Evolutionary conservation across 1,140 invertebrate species (phyloP).

Genomic region (Apis mellifera): DNA sequence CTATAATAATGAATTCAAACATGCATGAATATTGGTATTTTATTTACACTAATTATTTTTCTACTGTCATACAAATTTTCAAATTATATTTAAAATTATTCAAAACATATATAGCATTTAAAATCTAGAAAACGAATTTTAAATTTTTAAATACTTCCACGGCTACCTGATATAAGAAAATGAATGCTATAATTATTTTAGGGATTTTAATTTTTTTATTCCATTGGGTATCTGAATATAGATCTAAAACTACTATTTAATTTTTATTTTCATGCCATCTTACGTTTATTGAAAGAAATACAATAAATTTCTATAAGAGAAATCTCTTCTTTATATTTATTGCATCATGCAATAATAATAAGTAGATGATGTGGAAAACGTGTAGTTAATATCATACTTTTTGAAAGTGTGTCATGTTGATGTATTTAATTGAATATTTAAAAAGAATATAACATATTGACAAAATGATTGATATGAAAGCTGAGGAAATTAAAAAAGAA

Average conservation of each 20-base stretch:
- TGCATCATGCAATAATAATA: not conserved
- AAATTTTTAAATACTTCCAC: no score
- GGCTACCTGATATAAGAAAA: no score
- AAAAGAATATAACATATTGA: not conserved
- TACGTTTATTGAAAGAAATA: not conserved
- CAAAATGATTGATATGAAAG: constrained; percentile 63
- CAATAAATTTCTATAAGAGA: no score
- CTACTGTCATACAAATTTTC: no score
- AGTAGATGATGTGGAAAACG: not conserved
- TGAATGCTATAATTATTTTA: not conserved
- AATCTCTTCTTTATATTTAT: not conserved
- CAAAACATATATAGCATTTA: no score
- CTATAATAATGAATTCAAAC: no score
- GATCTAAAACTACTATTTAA: not conserved
- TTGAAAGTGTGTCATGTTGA: constrained; percentile 34
- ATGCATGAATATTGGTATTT: no score
- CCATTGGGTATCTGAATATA: not conserved
- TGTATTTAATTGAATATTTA: not conserved
- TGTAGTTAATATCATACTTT: constrained; percentile 36
- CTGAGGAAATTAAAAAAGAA: constrained; percentile 41
- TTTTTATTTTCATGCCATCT: not conserved
- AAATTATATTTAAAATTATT: no score
- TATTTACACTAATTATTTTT: no score
- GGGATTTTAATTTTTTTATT: not conserved
- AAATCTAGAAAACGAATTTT: no score